Conservation (phyloP, 2,888 invertebrate species). For the Toxonevra muliebris region DNA sequence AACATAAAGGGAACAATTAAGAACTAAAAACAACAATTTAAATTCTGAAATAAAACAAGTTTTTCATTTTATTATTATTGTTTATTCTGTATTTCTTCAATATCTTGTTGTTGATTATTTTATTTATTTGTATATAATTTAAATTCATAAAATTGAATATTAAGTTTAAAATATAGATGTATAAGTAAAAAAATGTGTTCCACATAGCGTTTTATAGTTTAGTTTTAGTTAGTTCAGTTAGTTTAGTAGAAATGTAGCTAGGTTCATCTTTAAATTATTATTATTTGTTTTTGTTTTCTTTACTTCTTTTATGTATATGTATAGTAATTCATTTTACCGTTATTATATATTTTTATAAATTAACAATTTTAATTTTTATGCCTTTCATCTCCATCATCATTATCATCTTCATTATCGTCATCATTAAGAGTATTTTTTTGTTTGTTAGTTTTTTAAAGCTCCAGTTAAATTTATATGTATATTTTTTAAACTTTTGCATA, state of each 20-base stretch:
- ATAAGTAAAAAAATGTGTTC: conserved; percentile 53
- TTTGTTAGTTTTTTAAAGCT: neutral
- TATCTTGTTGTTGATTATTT: conserved; percentile 45
- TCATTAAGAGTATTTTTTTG: conserved; percentile 10
- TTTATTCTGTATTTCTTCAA: conserved; percentile 35
- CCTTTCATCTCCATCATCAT: conserved; percentile 19
- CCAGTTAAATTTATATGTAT: neutral
- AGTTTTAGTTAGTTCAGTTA: conserved; percentile 40
- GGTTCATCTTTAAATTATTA: conserved; percentile 35
- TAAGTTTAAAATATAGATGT: conserved; percentile 52
- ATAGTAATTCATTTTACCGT: conserved; percentile 9
- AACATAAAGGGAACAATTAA: no score
- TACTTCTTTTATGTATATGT: conserved; percentile 24
- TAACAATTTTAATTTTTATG: neutral
- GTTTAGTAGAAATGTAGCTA: conserved; percentile 54
- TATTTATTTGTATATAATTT: conserved; percentile 49
- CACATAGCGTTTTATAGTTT: conserved; percentile 46
- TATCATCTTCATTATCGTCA: conserved; percentile 9
- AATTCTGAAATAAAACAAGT: conserved; percentile 14
- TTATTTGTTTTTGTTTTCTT: conserved; percentile 20
- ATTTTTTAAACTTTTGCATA: no score
- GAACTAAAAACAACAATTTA: no score
- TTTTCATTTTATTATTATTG: conserved; percentile 24
- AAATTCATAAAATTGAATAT: conserved; percentile 53
- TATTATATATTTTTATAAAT: conserved; percentile 12